These are phyloP conservation scores for Rhaphigaster nebulosa DNA, from an alignment of 2,888 invertebrate species.

Conservation along the genomic window DNA sequence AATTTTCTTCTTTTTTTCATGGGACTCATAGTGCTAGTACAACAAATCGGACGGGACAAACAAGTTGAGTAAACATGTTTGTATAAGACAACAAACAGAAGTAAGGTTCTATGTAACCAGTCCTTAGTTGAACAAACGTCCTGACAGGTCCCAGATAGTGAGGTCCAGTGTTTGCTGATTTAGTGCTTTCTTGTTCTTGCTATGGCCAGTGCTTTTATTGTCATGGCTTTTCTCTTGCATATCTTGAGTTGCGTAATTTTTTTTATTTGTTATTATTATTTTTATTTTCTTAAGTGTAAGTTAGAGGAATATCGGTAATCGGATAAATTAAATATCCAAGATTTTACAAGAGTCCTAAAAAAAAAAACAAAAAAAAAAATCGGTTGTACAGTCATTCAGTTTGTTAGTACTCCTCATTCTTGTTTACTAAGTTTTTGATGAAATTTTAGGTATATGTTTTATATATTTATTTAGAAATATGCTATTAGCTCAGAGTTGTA, in stretches of 20 bases:
- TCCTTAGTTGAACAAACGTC: slow-evolving; percentile 16
- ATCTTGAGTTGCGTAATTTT: background rate
- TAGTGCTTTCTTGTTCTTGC: background rate
- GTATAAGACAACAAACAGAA: background rate
- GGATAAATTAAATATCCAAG: too few species aligned
- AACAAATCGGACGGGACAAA: slow-evolving; percentile 19
- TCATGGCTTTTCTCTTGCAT: background rate
- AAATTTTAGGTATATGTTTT: too few species aligned
- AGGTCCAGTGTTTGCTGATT: background rate
- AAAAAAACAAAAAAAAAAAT: too few species aligned
- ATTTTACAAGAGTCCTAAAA: too few species aligned
- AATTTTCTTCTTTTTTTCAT: background rate
- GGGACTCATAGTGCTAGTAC: background rate
- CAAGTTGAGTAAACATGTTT: background rate
- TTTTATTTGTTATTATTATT: background rate
- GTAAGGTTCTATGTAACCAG: background rate
- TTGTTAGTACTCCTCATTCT: too few species aligned
- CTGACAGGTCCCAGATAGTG: background rate
- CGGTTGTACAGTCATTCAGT: too few species aligned
- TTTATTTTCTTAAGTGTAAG: too few species aligned
- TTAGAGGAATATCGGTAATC: too few species aligned
- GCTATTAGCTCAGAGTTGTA: too few species aligned
- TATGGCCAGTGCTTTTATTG: background rate
- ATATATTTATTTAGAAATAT: too few species aligned
- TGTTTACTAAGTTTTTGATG: too few species aligned